phyloP scores from a whole-genome alignment of 2,888 invertebrate species.

The Orthosia gothica region DNA sequence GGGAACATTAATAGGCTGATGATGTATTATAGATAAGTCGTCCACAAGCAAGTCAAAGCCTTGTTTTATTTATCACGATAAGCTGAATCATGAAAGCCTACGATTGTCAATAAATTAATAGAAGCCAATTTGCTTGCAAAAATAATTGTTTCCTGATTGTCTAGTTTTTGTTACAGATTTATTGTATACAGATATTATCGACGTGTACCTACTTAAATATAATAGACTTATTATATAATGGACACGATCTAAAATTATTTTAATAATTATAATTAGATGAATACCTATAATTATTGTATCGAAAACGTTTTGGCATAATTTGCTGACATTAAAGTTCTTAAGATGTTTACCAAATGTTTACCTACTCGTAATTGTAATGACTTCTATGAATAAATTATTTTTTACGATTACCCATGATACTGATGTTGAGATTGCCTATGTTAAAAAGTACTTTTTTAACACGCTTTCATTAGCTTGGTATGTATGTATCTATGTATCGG shows the following conservation, averaged over 20 bases:
- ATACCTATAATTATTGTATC: constrained; percentile 26
- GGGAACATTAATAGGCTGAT: too few relatives aligned
- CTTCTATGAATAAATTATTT: background rate
- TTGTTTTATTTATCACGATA: constrained; percentile 39
- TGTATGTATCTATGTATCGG: too few relatives aligned
- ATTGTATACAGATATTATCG: constrained; percentile 37
- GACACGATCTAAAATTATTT: constrained; percentile 30
- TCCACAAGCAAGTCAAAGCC: constrained; percentile 3
- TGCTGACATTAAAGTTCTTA: background rate
- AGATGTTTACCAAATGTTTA: background rate
- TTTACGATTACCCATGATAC: background rate
- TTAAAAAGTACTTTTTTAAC: background rate
- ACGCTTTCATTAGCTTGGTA: too few relatives aligned
- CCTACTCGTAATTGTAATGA: background rate
- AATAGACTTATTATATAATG: constrained; percentile 24
- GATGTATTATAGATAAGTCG: constrained; percentile 12
- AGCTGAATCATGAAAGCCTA: constrained; percentile 43
- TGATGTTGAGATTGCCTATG: background rate
- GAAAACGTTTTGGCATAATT: constrained; percentile 10
- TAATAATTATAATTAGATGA: constrained; percentile 25
- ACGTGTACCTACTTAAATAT: constrained; percentile 18
- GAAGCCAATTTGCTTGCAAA: constrained; percentile 31
- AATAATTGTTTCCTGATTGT: constrained; percentile 59
- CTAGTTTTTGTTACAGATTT: constrained; percentile 45
- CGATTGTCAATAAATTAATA: constrained; percentile 51